Evolutionary conservation across 1,140 invertebrate genomes (phyloP), one percentile per base, ranked within the genome.

Genomic region (Drosophila pruinosa): DNA sequence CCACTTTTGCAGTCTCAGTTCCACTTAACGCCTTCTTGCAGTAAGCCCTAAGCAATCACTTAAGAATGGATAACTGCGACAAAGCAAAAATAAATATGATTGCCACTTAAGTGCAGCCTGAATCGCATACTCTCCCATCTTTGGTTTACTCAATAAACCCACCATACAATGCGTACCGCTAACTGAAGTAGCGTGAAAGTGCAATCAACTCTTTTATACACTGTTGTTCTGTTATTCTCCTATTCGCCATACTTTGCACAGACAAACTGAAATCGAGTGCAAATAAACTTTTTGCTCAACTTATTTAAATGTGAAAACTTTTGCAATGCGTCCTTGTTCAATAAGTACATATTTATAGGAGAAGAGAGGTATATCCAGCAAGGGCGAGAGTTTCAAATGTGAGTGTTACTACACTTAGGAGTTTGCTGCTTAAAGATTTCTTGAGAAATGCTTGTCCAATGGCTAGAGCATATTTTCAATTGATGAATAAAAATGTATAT

Each of bases 301-400:
- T 82, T 82, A 83, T 85, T 83, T 72, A 79, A 79, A 83, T 85
- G 65, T 58, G 48, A 36, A 78, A 83, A 83, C 17, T 85, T 83
- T 70, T 38, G 12, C 53, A 48, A 53, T 24, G 28, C 15, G 31
- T 53, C 14, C 56, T 57, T 57, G 22, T 48, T 57, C 43, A 21
- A 3, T 45, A 19, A 22, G 22, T 5, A 22, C 38, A 10, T 24
- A 24, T 8, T 10, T 0, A 38, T 38, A 10, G 7, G n/a, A n/a
- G 8, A 1, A 14, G 2, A 8, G 7, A 1, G n/a, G 6, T 10
- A 0, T 5, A 34, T 19, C n/a, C 6, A 2, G 26, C 15, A 7
- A 54, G 34, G 19, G 12, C 3, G 8, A 7, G 17, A 52, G 6
- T 41, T 43, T 22, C n/a, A 14, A 34, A 10, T 28, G 17, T 63